Base-by-base conservation (phyloP, 1,140 invertebrate genomes). In the Pseudoatta argentina region DNA sequence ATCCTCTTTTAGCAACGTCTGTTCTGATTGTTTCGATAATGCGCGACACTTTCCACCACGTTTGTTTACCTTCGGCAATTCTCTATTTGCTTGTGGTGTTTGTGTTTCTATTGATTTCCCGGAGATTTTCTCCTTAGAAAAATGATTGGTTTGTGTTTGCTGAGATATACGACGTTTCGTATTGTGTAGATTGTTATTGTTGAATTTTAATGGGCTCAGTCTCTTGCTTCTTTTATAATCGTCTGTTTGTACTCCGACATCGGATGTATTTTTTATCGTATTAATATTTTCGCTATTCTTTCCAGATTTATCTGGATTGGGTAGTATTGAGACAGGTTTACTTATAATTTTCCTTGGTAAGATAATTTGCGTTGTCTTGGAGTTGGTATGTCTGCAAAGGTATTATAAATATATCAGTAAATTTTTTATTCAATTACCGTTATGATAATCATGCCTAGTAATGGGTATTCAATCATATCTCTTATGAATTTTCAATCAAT, bases 101-200 rank as follows among this genome's bases (percentile, higher is more conserved):
- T 96, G 96, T 1, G 96, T 96, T 87, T 96, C 94, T 51, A 93
- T 95, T 27, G 93, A 95, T 75, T 94, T 94, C 66, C 91, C 93
- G 18, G 77, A 85, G 5, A 86, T 75, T 72, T 92, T 95, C 27
- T 93, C 91, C 76, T 92, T 94, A 51, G 89, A 88, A 18, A 89
- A 75, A 14, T 83, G 78, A 86, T 87, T 93, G 10, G 96, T 96
- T 88, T 96, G 96, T 0, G 96, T 96, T 85, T 96, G 94, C 71
- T 93, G 94, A 7, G 95, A 94, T 86, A 93, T 91, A 75, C 93
- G 93, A 72, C 91, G 92, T 63, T 93, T 94, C 85, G 91, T 87
- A 78, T 86, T 94, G 21, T 91, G 92, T 30, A 85, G 89, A 85
- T 89, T 91, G 48, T 89, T 82, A 75, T 55, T 79, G 7, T 73